Evolutionary conservation across 2,797 vertebrate species (phyloP).

Genomic region (Enteromius viviparus): DNA sequence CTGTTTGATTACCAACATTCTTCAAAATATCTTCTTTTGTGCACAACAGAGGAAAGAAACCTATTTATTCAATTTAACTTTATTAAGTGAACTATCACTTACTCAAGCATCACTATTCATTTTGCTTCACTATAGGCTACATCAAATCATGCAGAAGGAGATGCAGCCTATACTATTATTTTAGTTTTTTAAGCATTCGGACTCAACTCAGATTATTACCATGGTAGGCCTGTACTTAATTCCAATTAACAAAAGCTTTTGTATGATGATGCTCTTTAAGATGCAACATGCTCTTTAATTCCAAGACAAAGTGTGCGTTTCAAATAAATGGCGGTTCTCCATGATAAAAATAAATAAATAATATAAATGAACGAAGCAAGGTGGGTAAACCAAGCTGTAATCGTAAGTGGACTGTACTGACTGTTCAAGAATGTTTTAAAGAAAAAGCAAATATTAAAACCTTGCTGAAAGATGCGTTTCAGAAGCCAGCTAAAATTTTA

Average conservation of each 20-base stretch:
- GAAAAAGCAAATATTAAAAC: slow-evolving; percentile 7
- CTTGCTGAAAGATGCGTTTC: slow-evolving; percentile 34
- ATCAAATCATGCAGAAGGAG: neutral
- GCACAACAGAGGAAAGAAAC: neutral
- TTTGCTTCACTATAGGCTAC: neutral
- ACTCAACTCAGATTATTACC: neutral
- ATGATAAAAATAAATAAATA: neutral
- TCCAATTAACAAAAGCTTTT: neutral
- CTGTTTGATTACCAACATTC: neutral
- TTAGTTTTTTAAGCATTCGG: neutral
- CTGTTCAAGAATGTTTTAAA: slow-evolving; percentile 20
- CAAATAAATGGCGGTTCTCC: neutral
- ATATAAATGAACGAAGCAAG: slow-evolving; percentile 35
- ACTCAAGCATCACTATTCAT: neutral
- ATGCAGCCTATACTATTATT: neutral
- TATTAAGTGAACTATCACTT: neutral
- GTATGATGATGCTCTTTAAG: neutral
- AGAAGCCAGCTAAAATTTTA: slow-evolving; percentile 4
- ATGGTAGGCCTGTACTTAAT: too few relatives aligned
- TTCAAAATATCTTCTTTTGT: neutral
- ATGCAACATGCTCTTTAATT: neutral
- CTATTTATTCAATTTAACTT: neutral
- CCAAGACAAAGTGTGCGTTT: neutral
- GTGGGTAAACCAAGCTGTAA: slow-evolving; percentile 25
- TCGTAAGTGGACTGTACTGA: slow-evolving; percentile 3